Conservation (phyloP, 2,888 invertebrate genomes). For the Acleris holmiana region DNA sequence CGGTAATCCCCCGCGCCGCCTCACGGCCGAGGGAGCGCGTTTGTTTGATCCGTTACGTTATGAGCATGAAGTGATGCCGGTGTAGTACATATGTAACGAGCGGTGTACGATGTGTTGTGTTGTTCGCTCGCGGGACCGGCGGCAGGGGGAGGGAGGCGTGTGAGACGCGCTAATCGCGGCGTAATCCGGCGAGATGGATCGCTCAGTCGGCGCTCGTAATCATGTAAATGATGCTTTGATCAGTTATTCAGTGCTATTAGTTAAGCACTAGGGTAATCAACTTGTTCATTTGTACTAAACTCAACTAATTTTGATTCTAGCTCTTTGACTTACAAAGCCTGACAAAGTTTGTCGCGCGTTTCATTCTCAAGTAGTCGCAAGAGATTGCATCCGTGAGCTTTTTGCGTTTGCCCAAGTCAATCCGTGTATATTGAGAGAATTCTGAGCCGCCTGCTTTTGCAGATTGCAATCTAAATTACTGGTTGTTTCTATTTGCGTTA, state of each 20-base stretch:
- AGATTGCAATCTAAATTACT: too few species aligned
- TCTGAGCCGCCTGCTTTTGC: too few species aligned
- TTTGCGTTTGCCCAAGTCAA: too few species aligned
- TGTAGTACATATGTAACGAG: conserved; percentile 2
- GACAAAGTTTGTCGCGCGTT: too few species aligned
- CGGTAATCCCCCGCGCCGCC: background rate
- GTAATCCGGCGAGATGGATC: conserved; percentile 24
- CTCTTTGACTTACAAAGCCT: too few species aligned
- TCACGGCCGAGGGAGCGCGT: conserved; percentile 1
- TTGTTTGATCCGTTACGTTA: conserved; percentile 18
- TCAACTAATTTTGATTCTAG: too few species aligned
- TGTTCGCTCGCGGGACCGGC: conserved; percentile 1
- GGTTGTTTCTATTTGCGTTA: too few species aligned
- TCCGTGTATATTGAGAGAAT: too few species aligned
- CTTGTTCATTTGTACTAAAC: background rate
- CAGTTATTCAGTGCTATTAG: conserved; percentile 9
- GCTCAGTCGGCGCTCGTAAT: conserved; percentile 4
- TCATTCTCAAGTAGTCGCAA: too few species aligned
- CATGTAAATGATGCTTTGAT: conserved; percentile 24
- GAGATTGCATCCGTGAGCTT: too few species aligned
- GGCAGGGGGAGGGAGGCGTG: background rate
- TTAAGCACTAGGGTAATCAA: conserved; percentile 1
- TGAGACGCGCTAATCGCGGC: conserved; percentile 14
- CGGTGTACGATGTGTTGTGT: background rate
- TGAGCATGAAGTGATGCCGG: conserved; percentile 3